Evolutionary conservation across 2,113 vertebrate genomes (phyloP).

Genomic region (Otis tarda): DNA sequence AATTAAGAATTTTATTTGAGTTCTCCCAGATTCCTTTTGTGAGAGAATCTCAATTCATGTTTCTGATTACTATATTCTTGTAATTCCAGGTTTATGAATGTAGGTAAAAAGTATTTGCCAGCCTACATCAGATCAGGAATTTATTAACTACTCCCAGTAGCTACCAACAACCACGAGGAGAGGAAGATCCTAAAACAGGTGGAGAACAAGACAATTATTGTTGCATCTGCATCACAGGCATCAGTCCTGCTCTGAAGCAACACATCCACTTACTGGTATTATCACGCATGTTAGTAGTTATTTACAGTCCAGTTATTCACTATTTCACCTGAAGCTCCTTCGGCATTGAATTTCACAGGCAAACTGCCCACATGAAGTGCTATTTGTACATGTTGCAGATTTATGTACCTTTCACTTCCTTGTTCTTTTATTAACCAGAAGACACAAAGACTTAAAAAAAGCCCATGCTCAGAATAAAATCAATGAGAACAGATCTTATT

Average conservation of each 20-base stretch:
- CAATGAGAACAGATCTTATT: neutral
- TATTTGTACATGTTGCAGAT: neutral
- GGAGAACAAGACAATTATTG: neutral
- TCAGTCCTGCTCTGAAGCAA: neutral
- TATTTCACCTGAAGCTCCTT: constrained; percentile 5
- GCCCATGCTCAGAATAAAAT: neutral
- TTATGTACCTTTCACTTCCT: constrained; percentile 25
- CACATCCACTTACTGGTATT: neutral
- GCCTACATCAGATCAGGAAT: neutral
- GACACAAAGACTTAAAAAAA: neutral
- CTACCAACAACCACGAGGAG: neutral
- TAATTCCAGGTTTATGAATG: neutral
- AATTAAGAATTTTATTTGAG: neutral
- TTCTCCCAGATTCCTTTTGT: neutral
- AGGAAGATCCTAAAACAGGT: neutral
- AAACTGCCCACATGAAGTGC: neutral
- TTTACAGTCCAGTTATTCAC: neutral
- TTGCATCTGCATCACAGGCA: neutral
- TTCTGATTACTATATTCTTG: neutral
- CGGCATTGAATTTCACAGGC: neutral
- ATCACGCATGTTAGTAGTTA: neutral
- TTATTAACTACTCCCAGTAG: neutral
- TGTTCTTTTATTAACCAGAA: constrained; percentile 30
- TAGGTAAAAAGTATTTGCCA: neutral
- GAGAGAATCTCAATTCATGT: neutral